phyloP scores from a whole-genome alignment of 2,113 vertebrate species.

The Poeciliopsis retropinna region DNA sequence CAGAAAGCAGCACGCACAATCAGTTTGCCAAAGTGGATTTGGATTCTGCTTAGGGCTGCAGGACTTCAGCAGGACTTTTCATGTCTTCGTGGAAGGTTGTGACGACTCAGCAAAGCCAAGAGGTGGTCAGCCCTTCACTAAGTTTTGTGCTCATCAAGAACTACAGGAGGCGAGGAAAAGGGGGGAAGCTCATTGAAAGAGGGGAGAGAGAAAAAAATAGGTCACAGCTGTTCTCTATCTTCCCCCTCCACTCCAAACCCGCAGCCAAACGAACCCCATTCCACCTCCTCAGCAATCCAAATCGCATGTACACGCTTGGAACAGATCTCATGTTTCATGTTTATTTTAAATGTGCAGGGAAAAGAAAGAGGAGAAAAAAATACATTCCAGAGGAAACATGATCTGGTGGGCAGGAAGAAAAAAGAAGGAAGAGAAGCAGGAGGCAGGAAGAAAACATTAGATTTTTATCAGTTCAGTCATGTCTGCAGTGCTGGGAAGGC shows the following conservation, averaged over 20 bases:
- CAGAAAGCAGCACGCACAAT: not conserved
- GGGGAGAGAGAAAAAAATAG: conserved; percentile 56
- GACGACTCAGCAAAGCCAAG: conserved; percentile 12
- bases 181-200: conserved; percentile 41
- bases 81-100: conserved; percentile 23
- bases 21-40: not conserved
- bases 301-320: conserved; percentile 3
- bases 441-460: conserved; percentile 1
- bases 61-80: conserved; percentile 26
- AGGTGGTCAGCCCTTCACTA: conserved; percentile 18
- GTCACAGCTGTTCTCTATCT: conserved; percentile 74
- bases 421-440: conserved; percentile 17
- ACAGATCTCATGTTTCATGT: conserved; percentile 53
- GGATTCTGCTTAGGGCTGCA: not conserved
- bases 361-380: not conserved
- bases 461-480: conserved; percentile 24
- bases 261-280: conserved; percentile 31
- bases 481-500: conserved; percentile 27
- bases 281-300: conserved; percentile 20
- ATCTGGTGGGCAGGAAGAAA: conserved; percentile 19
- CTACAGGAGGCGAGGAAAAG: conserved; percentile 22
- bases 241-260: conserved; percentile 27
- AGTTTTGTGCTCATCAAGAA: conserved; percentile 31
- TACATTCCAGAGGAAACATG: conserved; percentile 61
- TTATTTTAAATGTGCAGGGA: conserved; percentile 57